phyloP scores from a whole-genome alignment of 2,113 vertebrate genomes.

The Tupaia tana region DNA sequence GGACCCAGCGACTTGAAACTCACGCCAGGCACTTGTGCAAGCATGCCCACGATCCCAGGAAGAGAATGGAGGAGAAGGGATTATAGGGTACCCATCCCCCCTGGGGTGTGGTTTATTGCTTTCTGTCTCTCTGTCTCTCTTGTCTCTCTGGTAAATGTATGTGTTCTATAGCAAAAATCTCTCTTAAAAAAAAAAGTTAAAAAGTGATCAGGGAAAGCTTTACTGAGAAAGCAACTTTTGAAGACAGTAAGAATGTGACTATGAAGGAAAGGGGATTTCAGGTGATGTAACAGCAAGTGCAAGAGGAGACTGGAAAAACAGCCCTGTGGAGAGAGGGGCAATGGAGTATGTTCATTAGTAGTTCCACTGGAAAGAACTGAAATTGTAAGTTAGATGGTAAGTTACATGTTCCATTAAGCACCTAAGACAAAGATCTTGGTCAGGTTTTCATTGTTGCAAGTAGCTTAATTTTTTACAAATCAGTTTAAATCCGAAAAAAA shows the following conservation, averaged over 20 bases:
- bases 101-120: no score
- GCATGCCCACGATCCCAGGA: no score
- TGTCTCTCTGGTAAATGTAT: no score
- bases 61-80: no score
- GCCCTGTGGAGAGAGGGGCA: not conserved
- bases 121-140: no score
- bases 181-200: not conserved
- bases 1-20: no score
- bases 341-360: not conserved
- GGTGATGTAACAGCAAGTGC: not conserved
- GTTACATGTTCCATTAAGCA: not conserved
- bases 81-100: no score
- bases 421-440: not conserved
- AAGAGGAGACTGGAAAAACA: not conserved
- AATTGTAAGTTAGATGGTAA: not conserved
- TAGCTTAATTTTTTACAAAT: not conserved
- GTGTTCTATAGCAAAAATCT: no score
- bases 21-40: no score
- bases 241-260: not conserved
- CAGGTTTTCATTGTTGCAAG: not conserved
- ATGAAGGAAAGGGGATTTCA: not conserved
- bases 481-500: not conserved
- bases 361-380: not conserved
- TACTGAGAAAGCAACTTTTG: not conserved
- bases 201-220: not conserved